A percentile compares a stretch with the other conserved stretches of the same genome.
Conservation (phyloP, 2,113 vertebrate species). For the Tretioscincus oriximinensis region DNA sequence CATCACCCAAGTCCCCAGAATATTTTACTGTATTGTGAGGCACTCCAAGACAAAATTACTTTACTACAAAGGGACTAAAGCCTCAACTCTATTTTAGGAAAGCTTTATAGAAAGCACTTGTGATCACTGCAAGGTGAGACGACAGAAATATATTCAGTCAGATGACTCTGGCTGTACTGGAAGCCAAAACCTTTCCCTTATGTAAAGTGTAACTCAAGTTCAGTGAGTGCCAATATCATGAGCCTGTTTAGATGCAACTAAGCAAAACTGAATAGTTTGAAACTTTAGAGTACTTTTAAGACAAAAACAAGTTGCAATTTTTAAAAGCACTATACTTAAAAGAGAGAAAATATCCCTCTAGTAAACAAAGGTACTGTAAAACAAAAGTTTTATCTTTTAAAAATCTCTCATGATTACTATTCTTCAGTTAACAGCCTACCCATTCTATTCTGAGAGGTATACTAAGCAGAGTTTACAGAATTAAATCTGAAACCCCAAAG, state of each 20-base stretch:
- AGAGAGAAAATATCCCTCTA: background rate
- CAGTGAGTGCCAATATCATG: constrained; percentile 29
- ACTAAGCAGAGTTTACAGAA: background rate
- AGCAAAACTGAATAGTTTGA: background rate
- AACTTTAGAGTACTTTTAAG: constrained; percentile 8
- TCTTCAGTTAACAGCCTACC: too few species aligned
- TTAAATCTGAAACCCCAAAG: background rate
- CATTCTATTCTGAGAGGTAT: background rate
- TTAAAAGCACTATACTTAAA: background rate
- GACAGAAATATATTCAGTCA: constrained; percentile 69
- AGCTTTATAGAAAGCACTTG: constrained; percentile 72
- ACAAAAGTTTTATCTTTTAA: too few species aligned
- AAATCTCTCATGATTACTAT: too few species aligned
- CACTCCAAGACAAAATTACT: constrained; percentile 63
- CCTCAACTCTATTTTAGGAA: constrained; percentile 67
- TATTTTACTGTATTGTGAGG: constrained; percentile 40
- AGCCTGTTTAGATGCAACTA: constrained; percentile 25
- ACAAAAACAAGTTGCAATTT: background rate
- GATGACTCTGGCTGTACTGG: constrained; percentile 57
- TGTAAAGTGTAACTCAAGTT: constrained; percentile 61
- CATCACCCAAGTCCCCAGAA: constrained; percentile 44
- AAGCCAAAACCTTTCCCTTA: constrained; percentile 63
- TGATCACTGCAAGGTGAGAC: constrained; percentile 67
- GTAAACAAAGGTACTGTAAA: too few species aligned
- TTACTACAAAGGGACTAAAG: constrained; percentile 69